Evolutionary conservation across 2,113 vertebrate genomes (phyloP), one percentile per base, ranked within the genome.

Genomic region (Chaenocephalus aceratus): DNA sequence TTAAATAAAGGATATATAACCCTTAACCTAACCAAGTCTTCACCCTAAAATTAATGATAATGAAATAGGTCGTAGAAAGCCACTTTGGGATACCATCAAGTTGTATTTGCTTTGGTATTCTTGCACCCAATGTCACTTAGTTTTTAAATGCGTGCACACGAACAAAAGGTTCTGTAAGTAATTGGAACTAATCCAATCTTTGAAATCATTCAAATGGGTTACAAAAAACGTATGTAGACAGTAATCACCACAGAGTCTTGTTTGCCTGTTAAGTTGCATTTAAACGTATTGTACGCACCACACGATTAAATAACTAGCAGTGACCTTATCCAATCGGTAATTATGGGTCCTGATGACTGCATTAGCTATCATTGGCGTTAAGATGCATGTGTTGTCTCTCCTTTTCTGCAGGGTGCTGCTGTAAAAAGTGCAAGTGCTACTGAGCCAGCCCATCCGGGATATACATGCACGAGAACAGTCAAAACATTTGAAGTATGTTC

Each of bases 401-500:
- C 2, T 9, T 71, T 9, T 41, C 26, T 12, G 57, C 69, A 72
- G 56, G 49, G 44, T 53, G 11, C 54, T 72, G 65, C 60, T 82
- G 16, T 72, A 41, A 72, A 30, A 78, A 79, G 77, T 62, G 12
- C 44, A 73, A 80, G 60, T 76, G 63, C 65, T 60, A 54, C 57
- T 65, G 54, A 79, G 61, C 30, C 21, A 14, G 26, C 69, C 59
- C 57, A 26, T 30, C 18, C 71, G 65, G 78, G 77, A 79, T 79
- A 87, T 65, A 79, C 86, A 81, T 79, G 76, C 74, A 80, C 67
- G 44, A 21, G 63, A 83, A 84, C 88, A 81, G 76, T 79, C 75
- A 82, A 83, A 74, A 77, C 58, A 84, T 82, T 80, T 85, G 80
- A 85, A 86, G 54, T 5, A 45, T 70, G 60, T 80, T 80, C 79